Evolutionary conservation across 2,888 invertebrate species (phyloP), one percentile per base, ranked within the genome.

Genomic region (Callinectes sapidus): DNA sequence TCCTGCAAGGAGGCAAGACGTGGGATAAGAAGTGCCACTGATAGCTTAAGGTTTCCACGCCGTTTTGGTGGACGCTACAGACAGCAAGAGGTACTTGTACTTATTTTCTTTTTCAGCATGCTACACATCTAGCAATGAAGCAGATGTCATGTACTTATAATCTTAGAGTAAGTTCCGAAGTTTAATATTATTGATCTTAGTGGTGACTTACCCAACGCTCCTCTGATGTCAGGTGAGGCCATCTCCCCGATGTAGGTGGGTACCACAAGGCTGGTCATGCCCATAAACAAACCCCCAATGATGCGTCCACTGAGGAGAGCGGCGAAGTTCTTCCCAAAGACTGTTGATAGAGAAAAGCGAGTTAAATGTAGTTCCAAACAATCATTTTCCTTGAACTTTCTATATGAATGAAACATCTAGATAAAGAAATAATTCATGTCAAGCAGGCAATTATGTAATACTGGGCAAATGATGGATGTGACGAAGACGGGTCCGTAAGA

Each of bases 181-280:
- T n/a, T n/a, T n/a, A n/a, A n/a, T 61, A 3, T 61, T 1, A 10
- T n/a, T 71, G 10, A 28, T 71, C 1, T 61, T 32, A 42, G 23
- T 55, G 28, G 14, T 16, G 54, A 35, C 92, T 77, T 96, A 89
- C 99, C 99, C 61, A 99, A 96, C 23, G 98, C 97, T 16, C 99
- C 99, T 94, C 99, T 97, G 18, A 98, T 97, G 96, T 98, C 98
- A 1, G 98, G 97, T 95, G 98, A 98, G 61, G 98, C 97, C 0
- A 98, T 98, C 96, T 99, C 99, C 66, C 98, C 98, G 91, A 99
- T 97, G 95, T 99, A 99, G 1, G 99, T 98, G 0, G 99, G 99
- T 95, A 98, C 97, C n/a, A 98, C 97, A 1, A 99, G 96, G 0
- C 98, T 98, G 1, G 97, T 97, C 92, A 99, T 96, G 66, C 98